These are phyloP conservation scores for Leptinotarsa defecta DNA, from an alignment of 1,140 invertebrate genomes.

Conservation along the genomic window DNA sequence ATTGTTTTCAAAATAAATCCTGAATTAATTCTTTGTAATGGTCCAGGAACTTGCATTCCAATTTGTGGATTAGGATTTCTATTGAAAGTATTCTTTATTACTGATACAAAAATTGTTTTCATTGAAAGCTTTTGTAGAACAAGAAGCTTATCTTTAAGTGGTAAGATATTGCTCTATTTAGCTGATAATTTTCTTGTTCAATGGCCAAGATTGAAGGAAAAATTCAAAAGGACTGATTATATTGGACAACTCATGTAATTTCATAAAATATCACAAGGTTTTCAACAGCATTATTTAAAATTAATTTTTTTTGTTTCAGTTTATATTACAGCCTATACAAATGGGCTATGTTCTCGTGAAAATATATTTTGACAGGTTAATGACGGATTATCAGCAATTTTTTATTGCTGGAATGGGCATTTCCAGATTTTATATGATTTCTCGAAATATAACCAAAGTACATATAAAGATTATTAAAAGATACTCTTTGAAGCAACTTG, in stretches of 20 bases:
- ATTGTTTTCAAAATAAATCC: constrained; percentile 74
- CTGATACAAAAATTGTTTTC: constrained; percentile 80
- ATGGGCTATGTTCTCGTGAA: no score
- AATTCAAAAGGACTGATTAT: constrained; percentile 52
- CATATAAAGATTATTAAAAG: no score
- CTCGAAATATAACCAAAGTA: no score
- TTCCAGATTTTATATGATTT: no score
- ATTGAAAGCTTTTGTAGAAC: constrained; percentile 95
- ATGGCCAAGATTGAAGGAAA: constrained; percentile 68
- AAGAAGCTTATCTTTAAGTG: constrained; percentile 83
- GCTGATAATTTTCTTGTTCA: constrained; percentile 89
- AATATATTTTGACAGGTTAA: no score
- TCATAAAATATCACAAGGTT: constrained; percentile 17
- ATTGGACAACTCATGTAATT: constrained; percentile 54
- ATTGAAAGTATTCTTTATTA: constrained; percentile 61
- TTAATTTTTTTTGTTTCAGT: no score
- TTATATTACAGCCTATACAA: no score
- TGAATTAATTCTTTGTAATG: constrained; percentile 87
- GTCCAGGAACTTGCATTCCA: constrained; percentile 92
- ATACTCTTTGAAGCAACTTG: no score
- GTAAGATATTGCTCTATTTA: constrained; percentile 82
- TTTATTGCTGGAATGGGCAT: no score
- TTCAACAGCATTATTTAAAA: no score
- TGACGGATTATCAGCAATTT: no score
- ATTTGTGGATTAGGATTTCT: constrained; percentile 50